Evolutionary conservation across 2,888 invertebrate genomes (phyloP), one percentile per base, ranked within the genome.

Genomic region (Dasypolia templi): DNA sequence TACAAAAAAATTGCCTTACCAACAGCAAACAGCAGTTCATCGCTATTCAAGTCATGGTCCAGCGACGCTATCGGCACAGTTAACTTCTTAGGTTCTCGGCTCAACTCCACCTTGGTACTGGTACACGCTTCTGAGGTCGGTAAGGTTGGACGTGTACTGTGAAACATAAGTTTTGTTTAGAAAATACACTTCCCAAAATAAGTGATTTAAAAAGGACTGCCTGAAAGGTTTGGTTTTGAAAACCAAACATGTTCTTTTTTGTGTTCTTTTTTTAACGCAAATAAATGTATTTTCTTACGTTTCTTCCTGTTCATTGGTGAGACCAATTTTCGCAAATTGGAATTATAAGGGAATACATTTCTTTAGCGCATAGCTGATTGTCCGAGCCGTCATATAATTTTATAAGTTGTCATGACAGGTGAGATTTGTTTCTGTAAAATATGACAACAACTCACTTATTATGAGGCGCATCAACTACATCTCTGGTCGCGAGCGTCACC

Each of bases 1-100:
- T 53, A 26, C 2, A 26, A 26, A 53, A 6, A 53, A 56, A 32
- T 11, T 5, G 32, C 32, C 32, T 35, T 70, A 97, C 97, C 97
- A 86, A 97, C 96, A 81, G 97, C 95, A 86, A 97, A 97, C 82
- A 97, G 94, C 82, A 97, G 95, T 86, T 97, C 97, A 85, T 98
- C 98, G 66, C 96, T 96, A 74, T 98, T 98, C 72, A 98, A 90
- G 77, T 97, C 97, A 89, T 97, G 97, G 91, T 97, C 97, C 77
- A 97, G 92, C 1, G 97, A 97, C 1, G 97, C 97, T 72, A 97
- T 97, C 17, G 97, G 97, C 75, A 97, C 97, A 0, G 95, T 96
- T 81, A 96, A 79, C 82, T 94, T 96, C 89, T 94, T 95, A 1
- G 91, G 90, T 6, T 95, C 95, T 2, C 94, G 90, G 69, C 88